Evolutionary conservation across 2,888 invertebrate species (phyloP).

Genomic region (Diadegma fenestrale): DNA sequence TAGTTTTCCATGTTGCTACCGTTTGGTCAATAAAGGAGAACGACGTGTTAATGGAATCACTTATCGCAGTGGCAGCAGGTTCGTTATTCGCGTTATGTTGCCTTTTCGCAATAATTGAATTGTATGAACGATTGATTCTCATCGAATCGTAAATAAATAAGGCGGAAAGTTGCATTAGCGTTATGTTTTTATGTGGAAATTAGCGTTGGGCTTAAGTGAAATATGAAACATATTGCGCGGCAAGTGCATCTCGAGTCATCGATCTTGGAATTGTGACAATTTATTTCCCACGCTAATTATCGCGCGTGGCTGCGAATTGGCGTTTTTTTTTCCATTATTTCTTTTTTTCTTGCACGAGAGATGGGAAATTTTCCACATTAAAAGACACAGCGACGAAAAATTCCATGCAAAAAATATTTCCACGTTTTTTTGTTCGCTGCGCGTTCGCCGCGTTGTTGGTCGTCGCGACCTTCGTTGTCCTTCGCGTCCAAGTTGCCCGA

Average conservation of each 20-base stretch:
- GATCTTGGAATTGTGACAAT: conserved; percentile 56
- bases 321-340: conserved; percentile 11
- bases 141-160: conserved; percentile 45
- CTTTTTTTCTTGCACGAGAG: neutral
- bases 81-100: neutral
- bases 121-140: conserved; percentile 30
- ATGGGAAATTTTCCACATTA: conserved; percentile 35
- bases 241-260: conserved; percentile 51
- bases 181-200: neutral
- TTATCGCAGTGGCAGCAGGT: neutral
- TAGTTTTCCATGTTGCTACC: neutral
- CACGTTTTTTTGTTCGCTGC: neutral
- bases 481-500: neutral
- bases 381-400: conserved; percentile 7
- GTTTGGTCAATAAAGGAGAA: neutral
- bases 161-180: conserved; percentile 17
- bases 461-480: neutral
- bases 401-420: neutral
- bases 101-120: neutral
- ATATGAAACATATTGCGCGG: conserved; percentile 51
- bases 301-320: conserved; percentile 7
- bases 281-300: conserved; percentile 34
- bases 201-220: conserved; percentile 14
- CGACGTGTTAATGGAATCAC: neutral
- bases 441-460: neutral